Conservation (phyloP, 1,140 invertebrate genomes). For the Caenorhabditis remanei region DNA sequence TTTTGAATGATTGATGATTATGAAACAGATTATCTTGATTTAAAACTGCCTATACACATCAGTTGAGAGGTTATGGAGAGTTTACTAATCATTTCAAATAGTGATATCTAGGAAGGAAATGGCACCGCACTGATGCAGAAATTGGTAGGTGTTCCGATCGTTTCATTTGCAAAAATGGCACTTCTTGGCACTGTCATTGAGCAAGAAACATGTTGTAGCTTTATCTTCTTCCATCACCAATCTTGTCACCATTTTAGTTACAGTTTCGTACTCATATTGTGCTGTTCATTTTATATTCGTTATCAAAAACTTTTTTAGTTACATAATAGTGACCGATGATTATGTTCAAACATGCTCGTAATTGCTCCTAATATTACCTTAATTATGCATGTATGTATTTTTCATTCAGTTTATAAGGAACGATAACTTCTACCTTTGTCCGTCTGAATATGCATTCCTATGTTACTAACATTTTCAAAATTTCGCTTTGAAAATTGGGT, state of each 20-base stretch:
- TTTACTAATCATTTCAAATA: slow-evolving; percentile 51
- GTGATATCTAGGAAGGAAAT: slow-evolving; percentile 58
- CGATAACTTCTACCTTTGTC: slow-evolving; percentile 46
- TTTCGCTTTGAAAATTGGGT: not conserved
- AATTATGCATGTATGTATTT: slow-evolving; percentile 5
- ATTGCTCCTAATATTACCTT: slow-evolving; percentile 18
- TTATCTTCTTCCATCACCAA: slow-evolving; percentile 39
- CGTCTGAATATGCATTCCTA: slow-evolving; percentile 2
- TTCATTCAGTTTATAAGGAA: not conserved
- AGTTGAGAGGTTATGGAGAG: slow-evolving; percentile 38
- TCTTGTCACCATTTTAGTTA: slow-evolving; percentile 37
- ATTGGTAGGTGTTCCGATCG: slow-evolving; percentile 55
- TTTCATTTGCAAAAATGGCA: slow-evolving; percentile 9
- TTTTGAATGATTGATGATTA: slow-evolving; percentile 10
- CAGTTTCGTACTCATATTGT: slow-evolving; percentile 33
- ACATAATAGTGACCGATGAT: not conserved
- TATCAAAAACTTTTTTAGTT: not conserved
- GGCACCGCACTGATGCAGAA: slow-evolving; percentile 62
- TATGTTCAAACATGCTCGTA: not conserved
- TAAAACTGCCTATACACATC: not conserved
- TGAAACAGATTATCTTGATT: not conserved
- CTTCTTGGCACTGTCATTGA: slow-evolving; percentile 40
- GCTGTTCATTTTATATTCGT: slow-evolving; percentile 26
- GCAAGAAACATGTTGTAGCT: slow-evolving; percentile 54
- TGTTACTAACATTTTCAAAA: slow-evolving; percentile 40